A percentile compares a stretch with the other conserved stretches of the same genome.
These are phyloP conservation scores for Trichacis sp. DNA, from an alignment of 2,888 invertebrate genomes.

Conservation along the genomic window DNA sequence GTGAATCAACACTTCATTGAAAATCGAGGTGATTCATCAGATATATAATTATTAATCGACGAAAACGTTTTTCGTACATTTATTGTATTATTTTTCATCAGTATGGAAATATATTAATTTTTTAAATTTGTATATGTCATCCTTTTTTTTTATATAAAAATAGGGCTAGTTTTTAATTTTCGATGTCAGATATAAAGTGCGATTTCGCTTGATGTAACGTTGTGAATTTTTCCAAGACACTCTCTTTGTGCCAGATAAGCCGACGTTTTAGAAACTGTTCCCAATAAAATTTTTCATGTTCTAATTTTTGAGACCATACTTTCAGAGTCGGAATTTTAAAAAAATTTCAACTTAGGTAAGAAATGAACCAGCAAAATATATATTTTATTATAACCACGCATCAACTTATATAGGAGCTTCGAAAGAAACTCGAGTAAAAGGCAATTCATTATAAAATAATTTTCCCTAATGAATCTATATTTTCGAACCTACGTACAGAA, in stretches of 20 bases:
- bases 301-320: neutral
- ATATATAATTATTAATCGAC: too few species aligned
- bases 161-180: neutral
- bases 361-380: constrained; percentile 40
- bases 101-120: constrained; percentile 1
- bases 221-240: neutral
- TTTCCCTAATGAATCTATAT: too few species aligned
- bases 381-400: constrained; percentile 39
- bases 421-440: too few species aligned
- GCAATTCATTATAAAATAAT: too few species aligned
- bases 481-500: neutral
- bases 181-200: too few species aligned
- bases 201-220: neutral
- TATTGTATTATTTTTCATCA: constrained; percentile 1
- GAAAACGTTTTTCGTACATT: neutral
- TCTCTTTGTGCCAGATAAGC: neutral
- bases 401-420: neutral
- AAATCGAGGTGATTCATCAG: too few species aligned
- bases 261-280: neutral
- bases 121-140: constrained; percentile 3
- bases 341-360: constrained; percentile 33
- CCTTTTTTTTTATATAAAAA: neutral
- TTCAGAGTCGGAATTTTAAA: constrained; percentile 24
- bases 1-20: too few species aligned
- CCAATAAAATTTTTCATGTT: neutral